A percentile compares a stretch with the other conserved stretches of the same genome.
Conservation (phyloP, 1,140 invertebrate genomes). For the Sycobia sp. region DNA sequence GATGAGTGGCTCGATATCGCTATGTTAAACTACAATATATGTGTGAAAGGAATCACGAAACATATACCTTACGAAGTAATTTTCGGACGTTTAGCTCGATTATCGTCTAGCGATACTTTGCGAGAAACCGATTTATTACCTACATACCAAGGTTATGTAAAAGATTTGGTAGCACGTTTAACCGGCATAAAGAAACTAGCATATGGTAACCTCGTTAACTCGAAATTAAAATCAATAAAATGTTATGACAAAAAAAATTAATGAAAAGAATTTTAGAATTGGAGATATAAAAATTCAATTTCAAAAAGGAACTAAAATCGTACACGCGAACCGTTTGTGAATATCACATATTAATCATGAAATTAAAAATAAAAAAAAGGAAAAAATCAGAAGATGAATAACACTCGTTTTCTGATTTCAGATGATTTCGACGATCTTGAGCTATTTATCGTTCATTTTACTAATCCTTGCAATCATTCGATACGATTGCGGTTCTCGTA, state of each 20-base stretch:
- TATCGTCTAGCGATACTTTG: neutral
- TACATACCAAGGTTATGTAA: constrained; percentile 2
- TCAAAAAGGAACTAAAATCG: neutral
- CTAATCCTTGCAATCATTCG: too few species aligned
- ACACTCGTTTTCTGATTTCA: too few species aligned
- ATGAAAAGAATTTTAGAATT: neutral
- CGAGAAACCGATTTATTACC: constrained; percentile 2
- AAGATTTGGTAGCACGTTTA: neutral
- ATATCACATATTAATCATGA: neutral
- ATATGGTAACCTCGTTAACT: neutral
- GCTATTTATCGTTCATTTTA: too few species aligned
- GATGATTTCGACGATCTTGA: too few species aligned
- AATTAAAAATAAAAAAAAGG: neutral
- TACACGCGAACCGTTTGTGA: neutral
- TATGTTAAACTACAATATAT: neutral
- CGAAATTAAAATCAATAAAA: neutral
- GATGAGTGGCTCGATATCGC: neutral
- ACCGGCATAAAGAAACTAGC: neutral
- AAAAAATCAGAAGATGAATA: too few species aligned
- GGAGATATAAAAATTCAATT: neutral
- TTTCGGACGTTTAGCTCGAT: neutral
- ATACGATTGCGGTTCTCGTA: too few species aligned
- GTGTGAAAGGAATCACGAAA: neutral
- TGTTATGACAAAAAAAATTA: neutral
- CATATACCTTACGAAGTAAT: neutral